Base-by-base conservation (phyloP, 2,797 vertebrate species). In the Centropyge bicolor region DNA sequence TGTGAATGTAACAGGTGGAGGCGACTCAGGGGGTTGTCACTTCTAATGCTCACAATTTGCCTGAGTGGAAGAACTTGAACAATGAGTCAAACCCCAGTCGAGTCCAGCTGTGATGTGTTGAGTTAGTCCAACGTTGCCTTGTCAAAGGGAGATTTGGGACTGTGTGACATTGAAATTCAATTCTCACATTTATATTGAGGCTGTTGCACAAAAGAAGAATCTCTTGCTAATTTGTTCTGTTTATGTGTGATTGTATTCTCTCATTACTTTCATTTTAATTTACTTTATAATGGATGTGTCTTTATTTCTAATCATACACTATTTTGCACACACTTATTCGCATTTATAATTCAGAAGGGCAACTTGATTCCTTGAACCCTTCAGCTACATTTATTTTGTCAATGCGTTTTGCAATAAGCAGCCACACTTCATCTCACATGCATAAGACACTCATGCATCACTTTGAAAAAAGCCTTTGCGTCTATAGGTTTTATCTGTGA, bases 21-120 rank as follows among this genome's bases (percentile, higher is more conserved):
- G 51, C 9, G 20, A 6, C 36, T 82, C 40, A 27, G 22, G 54
- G 13, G 64, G 68, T 38, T 59, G 55, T 78, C 67, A 78, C 45
- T n/a, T 80, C 40, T 40, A 40, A 59, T 55, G 55, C 61, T 36
- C 16, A 36, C 48, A 40, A 51, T 63, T 6, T 17, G 12, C 45
- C 62, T 16, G 27, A 63, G 24, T 14, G 31, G 55, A 48, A 27
- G 45, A n/a, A 24, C 14, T 40, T 12, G 20, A 57, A 74, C 49
- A 62, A 49, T 40, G 52, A 61, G 69, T 8, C 16, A 1, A 22
- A 3, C n/a, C 14, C 3, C 4, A 27, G 4, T 19, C 1, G 10
- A 43, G n/a, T 54, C 59, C 63, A 66, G 43, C 57, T 56, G 72
- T 4, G 38, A 56, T 24, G 13, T 49, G 56, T 54, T 9, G 36